These are phyloP conservation scores for Sardinella longiceps DNA, from an alignment of 2,797 vertebrate genomes.

Conservation along the genomic window DNA sequence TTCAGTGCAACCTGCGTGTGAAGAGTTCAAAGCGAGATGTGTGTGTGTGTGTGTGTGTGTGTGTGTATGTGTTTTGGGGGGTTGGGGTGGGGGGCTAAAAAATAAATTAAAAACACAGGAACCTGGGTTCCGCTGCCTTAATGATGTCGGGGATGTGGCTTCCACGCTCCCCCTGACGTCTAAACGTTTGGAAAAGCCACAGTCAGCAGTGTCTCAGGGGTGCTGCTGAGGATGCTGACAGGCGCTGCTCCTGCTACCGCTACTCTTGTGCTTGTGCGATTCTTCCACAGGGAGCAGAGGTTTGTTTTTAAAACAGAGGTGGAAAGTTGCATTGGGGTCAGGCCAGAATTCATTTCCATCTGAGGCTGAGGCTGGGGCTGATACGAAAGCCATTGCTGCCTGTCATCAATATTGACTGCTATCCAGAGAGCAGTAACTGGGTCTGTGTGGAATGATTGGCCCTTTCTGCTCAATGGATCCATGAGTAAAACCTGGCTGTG, in stretches of 20 bases:
- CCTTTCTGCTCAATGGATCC: background rate
- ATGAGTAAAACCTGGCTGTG: background rate
- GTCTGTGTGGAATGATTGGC: background rate
- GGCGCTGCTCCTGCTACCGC: too few relatives aligned
- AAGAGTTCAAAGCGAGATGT: background rate
- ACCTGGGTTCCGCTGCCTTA: background rate
- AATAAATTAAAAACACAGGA: background rate
- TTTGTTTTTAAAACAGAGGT: background rate
- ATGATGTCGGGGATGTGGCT: background rate
- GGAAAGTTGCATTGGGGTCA: background rate
- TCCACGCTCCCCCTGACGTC: background rate
- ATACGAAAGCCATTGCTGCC: background rate
- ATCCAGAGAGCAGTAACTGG: background rate
- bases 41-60: background rate
- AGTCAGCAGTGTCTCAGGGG: constrained; percentile 2
- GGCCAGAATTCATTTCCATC: constrained; percentile 6
- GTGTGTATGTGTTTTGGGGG: background rate
- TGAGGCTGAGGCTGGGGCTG: background rate
- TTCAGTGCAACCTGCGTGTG: background rate
- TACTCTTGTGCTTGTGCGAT: background rate
- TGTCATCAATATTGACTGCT: constrained; percentile 6
- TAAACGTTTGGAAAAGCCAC: background rate
- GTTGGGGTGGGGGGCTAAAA: background rate
- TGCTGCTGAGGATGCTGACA: background rate
- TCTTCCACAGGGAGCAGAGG: constrained; percentile 13